Conservation (phyloP, 2,888 invertebrate genomes). For the Dryobota labecula region DNA sequence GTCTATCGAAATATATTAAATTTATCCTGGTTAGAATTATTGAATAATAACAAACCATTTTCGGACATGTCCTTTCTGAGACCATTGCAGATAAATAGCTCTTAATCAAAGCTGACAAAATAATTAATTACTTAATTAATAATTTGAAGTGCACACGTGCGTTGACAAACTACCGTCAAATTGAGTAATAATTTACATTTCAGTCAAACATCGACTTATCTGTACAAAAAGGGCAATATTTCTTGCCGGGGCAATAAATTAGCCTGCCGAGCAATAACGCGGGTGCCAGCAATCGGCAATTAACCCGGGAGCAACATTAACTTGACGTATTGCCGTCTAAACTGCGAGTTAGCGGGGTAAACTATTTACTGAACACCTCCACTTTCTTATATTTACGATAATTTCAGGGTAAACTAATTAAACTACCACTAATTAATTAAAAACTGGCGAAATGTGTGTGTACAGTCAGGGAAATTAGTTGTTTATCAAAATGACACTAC, state of each 20-base stretch:
- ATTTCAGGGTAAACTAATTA: neutral
- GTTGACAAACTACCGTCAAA: conserved; percentile 13
- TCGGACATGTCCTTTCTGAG: too few relatives aligned
- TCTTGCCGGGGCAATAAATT: conserved; percentile 56
- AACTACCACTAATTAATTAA: neutral
- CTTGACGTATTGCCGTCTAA: conserved; percentile 55
- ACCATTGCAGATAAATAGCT: conserved; percentile 6
- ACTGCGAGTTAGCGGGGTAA: conserved; percentile 21
- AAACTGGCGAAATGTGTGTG: neutral
- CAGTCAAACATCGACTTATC: conserved; percentile 47
- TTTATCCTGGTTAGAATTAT: too few relatives aligned
- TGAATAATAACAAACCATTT: too few relatives aligned
- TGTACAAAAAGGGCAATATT: conserved; percentile 50
- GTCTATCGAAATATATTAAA: too few relatives aligned
- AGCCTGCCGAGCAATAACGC: conserved; percentile 52
- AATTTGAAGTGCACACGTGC: neutral
- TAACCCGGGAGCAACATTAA: conserved; percentile 60
- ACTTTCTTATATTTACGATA: conserved; percentile 1
- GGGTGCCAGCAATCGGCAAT: conserved; percentile 62
- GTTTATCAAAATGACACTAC: neutral
- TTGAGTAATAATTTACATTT: conserved; percentile 14
- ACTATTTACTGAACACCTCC: conserved; percentile 36
- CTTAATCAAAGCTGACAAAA: conserved; percentile 2
- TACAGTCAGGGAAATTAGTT: neutral
- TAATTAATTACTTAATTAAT: conserved; percentile 13